These are phyloP conservation scores for Pachycephala philippinensis DNA, from an alignment of 2,113 vertebrate species.

Conservation along the genomic window DNA sequence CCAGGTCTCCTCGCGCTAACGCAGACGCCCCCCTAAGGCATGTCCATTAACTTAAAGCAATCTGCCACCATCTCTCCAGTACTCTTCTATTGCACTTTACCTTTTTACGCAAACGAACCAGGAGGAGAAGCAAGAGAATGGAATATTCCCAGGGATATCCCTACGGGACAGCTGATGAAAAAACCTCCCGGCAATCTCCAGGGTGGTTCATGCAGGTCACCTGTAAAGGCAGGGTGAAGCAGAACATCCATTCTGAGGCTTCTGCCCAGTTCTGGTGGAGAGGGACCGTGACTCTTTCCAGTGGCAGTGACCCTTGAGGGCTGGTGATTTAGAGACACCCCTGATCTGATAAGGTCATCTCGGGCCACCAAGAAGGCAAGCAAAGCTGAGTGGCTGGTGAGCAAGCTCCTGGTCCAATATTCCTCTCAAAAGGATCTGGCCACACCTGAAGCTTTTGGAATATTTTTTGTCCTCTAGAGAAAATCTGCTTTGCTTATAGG, in stretches of 20 bases:
- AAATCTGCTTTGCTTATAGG: background rate
- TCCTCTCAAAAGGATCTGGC: constrained; percentile 33
- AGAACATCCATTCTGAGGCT: constrained; percentile 48
- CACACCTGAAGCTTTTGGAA: background rate
- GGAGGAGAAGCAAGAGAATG: constrained; percentile 34
- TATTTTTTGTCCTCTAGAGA: background rate
- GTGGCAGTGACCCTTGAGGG: constrained; percentile 3
- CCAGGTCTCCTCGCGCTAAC: background rate
- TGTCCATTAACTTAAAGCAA: constrained; percentile 29
- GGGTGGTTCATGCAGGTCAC: background rate
- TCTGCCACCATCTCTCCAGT: background rate
- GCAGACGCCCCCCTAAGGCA: background rate
- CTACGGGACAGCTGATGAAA: background rate
- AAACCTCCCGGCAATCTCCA: background rate
- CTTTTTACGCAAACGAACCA: background rate
- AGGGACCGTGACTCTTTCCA: background rate
- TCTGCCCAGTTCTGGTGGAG: background rate
- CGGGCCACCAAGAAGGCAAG: background rate
- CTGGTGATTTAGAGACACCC: constrained; percentile 26
- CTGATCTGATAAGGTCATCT: background rate
- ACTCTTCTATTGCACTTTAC: constrained; percentile 51
- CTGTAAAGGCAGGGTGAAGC: background rate
- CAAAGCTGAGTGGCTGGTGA: constrained; percentile 33
- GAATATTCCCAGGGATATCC: background rate
- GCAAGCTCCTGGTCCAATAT: background rate